Evolutionary conservation across 2,113 vertebrate species (phyloP).

Genomic region (Macheiramphus alcinus): DNA sequence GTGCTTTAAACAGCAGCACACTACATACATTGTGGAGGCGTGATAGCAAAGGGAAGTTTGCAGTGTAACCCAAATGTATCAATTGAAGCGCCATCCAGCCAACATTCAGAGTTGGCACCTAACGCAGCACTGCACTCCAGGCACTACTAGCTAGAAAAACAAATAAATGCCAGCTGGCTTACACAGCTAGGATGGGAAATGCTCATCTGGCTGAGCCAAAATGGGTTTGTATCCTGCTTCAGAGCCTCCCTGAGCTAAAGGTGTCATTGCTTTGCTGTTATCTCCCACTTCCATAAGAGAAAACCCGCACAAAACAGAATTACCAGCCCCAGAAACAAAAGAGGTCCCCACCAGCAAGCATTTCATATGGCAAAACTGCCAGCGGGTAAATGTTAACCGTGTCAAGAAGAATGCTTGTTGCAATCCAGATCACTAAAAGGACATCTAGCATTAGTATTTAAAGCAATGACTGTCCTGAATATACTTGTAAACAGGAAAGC

Average conservation of each 20-base stretch:
- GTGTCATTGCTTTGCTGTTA: background rate
- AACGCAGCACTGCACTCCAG: background rate
- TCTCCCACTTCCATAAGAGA: background rate
- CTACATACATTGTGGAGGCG: too few species aligned
- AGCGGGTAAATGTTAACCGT: rapidly evolving
- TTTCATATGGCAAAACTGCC: background rate
- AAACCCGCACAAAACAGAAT: background rate
- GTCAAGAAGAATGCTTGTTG: background rate
- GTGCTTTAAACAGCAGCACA: background rate
- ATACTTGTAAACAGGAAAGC: background rate
- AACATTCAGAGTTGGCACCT: background rate
- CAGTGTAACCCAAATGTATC: background rate
- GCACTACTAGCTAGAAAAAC: background rate
- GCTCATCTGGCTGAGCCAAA: background rate
- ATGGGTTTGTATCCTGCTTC: background rate
- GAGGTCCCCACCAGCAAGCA: background rate
- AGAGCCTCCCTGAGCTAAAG: background rate
- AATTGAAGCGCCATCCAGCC: background rate
- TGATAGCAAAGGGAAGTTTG: background rate
- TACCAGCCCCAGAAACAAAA: background rate
- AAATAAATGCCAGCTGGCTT: conserved; percentile 24
- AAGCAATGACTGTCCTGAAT: background rate
- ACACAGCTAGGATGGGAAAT: background rate
- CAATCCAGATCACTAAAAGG: background rate
- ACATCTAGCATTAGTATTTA: background rate